These are phyloP conservation scores for Galerucella nymphaeae DNA, from an alignment of 2,888 invertebrate genomes.

Conservation along the genomic window DNA sequence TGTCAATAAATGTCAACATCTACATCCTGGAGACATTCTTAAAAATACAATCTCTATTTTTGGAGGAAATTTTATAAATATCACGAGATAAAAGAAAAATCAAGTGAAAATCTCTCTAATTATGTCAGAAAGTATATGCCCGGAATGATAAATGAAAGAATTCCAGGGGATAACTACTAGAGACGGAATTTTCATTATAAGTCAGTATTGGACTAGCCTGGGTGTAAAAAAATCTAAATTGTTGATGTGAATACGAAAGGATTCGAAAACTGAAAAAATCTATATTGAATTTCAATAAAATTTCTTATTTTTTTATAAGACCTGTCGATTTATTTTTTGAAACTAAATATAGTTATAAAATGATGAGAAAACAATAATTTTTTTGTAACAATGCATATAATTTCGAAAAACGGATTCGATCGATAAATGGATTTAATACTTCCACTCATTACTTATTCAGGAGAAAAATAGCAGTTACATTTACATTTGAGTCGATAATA, in stretches of 20 bases:
- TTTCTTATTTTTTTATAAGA: neutral
- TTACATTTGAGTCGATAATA: neutral
- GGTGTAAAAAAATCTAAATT: neutral
- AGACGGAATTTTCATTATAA: constrained; percentile 36
- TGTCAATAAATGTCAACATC: neutral
- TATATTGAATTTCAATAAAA: neutral
- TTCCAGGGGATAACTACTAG: constrained; percentile 38
- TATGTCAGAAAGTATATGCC: constrained; percentile 37
- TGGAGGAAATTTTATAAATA: constrained; percentile 11
- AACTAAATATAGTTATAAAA: neutral
- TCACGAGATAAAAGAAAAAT: constrained; percentile 38
- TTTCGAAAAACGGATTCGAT: neutral
- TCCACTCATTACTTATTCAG: neutral
- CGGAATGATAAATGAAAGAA: constrained; percentile 46
- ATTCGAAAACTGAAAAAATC: too few relatives aligned
- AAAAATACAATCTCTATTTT: neutral
- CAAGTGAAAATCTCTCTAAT: constrained; percentile 42
- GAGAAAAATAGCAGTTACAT: neutral
- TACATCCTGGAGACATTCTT: neutral
- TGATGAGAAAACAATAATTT: neutral
- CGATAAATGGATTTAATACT: neutral
- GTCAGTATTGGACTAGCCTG: neutral
- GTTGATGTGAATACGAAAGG: neutral
- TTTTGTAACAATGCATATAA: neutral
- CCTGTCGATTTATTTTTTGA: neutral